A percentile compares a stretch with the other conserved stretches of the same genome.
Evolutionary conservation across 1,140 invertebrate genomes (phyloP).

Genomic region (Saxidomus purpurata): DNA sequence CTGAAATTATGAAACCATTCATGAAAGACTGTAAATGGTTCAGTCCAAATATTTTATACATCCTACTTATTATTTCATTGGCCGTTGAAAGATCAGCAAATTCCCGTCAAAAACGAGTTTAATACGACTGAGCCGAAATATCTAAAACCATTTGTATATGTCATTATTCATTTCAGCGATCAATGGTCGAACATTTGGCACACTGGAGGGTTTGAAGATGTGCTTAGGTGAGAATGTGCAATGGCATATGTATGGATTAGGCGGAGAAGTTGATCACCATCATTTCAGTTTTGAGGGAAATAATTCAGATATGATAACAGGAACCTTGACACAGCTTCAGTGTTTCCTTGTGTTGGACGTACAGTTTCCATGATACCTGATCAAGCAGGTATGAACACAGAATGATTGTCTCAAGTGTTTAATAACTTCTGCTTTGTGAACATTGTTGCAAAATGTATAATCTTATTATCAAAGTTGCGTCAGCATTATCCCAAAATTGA

Average conservation of each 20-base stretch:
- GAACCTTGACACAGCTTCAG: slow-evolving; percentile 71
- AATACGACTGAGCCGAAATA: too few species aligned
- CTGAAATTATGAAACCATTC: too few species aligned
- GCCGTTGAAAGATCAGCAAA: too few species aligned
- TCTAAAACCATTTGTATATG: too few species aligned
- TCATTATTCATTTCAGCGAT: slow-evolving; percentile 50
- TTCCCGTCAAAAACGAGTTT: too few species aligned
- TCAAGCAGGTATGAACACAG: slow-evolving; percentile 75
- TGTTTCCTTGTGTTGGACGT: slow-evolving; percentile 77
- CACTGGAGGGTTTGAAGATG: slow-evolving; percentile 5
- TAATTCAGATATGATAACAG: slow-evolving; percentile 66
- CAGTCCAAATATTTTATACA: too few species aligned
- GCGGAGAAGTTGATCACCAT: slow-evolving; percentile 65
- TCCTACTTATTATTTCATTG: too few species aligned
- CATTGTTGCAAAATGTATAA: not conserved
- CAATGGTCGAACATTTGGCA: slow-evolving; percentile 33
- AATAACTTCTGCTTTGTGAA: not conserved
- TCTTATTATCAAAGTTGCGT: not conserved
- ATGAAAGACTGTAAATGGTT: too few species aligned
- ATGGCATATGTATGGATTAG: slow-evolving; percentile 57
- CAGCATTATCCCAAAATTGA: too few species aligned
- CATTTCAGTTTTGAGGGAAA: slow-evolving; percentile 58
- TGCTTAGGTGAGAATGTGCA: slow-evolving; percentile 74
- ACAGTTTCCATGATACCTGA: slow-evolving; percentile 78
- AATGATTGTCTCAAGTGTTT: not conserved